A percentile compares a stretch with the other conserved stretches of the same genome.
phyloP scores from a whole-genome alignment of 2,888 invertebrate genomes.

The Standfussiana lucernea region DNA sequence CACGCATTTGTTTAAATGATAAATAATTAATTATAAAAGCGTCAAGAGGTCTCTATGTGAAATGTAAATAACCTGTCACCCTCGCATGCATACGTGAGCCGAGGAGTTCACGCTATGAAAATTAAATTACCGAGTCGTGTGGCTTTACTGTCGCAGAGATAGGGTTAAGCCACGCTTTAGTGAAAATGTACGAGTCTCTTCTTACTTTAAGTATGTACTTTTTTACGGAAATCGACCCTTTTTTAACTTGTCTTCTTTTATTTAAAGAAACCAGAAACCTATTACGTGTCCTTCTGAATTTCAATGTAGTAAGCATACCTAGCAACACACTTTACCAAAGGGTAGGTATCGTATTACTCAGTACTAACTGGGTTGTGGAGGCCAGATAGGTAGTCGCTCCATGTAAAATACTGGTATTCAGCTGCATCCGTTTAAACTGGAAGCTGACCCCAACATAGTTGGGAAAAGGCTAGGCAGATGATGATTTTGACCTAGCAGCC shows the following conservation, averaged over 20 bases:
- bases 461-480: background rate
- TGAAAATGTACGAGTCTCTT: slow-evolving; percentile 25
- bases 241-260: slow-evolving; percentile 1
- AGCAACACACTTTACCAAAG: background rate
- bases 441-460: background rate
- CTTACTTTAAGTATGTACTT: background rate
- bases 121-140: slow-evolving; percentile 64
- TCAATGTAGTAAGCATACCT: too few species aligned
- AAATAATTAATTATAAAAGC: slow-evolving; percentile 74
- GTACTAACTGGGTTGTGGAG: background rate
- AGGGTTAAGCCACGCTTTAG: slow-evolving; percentile 50
- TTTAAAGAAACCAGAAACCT: background rate
- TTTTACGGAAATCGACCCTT: background rate
- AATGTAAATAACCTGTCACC: slow-evolving; percentile 76
- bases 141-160: slow-evolving; percentile 42
- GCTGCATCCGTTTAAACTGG: background rate
- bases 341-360: background rate
- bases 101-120: slow-evolving; percentile 62
- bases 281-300: background rate
- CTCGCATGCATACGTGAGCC: slow-evolving; percentile 49
- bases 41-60: slow-evolving; percentile 69
- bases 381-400: background rate
- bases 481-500: background rate
- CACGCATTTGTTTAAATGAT: slow-evolving; percentile 40
- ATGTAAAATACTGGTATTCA: background rate